Percentiles rank a stretch among this genome's conserved stretches.
Evolutionary conservation across 2,797 vertebrate genomes (phyloP).

Genomic region (Dryobates pubescens): DNA sequence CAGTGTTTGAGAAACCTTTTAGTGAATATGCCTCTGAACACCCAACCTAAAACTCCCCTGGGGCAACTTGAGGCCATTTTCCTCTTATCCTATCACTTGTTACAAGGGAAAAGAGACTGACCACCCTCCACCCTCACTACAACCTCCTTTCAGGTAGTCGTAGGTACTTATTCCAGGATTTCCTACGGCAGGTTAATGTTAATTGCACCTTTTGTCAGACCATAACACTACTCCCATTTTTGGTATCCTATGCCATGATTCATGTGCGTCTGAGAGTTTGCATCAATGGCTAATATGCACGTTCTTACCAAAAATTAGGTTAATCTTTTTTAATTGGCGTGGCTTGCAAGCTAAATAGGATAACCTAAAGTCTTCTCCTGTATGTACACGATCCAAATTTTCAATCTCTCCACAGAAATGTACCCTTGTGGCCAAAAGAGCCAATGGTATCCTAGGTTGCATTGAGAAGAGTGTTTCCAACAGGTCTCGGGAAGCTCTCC

Average conservation of each 20-base stretch:
- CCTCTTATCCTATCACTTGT: too few species aligned
- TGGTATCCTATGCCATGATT: not conserved
- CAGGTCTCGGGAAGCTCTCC: too few species aligned
- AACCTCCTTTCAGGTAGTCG: not conserved
- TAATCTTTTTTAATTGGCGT: constrained; percentile 55
- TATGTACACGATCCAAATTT: not conserved
- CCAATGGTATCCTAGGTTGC: too few species aligned
- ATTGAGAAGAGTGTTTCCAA: too few species aligned
- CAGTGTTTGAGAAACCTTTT: too few species aligned
- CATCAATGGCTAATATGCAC: not conserved
- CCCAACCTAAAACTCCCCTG: too few species aligned
- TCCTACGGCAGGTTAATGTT: not conserved
- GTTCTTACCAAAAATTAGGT: constrained; percentile 26
- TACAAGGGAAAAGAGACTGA: too few species aligned
- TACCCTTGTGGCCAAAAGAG: too few species aligned
- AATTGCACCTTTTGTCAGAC: not conserved
- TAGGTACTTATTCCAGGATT: not conserved
- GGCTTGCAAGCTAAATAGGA: constrained; percentile 9
- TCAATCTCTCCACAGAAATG: not conserved
- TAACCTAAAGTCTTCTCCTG: not conserved
- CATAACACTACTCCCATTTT: not conserved
- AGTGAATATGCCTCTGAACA: too few species aligned
- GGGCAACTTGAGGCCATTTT: too few species aligned
- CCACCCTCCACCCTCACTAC: too few species aligned
- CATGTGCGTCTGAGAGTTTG: not conserved